These are phyloP conservation scores for Drosophila kohkoa DNA, from an alignment of 1,140 invertebrate genomes.

Conservation along the genomic window DNA sequence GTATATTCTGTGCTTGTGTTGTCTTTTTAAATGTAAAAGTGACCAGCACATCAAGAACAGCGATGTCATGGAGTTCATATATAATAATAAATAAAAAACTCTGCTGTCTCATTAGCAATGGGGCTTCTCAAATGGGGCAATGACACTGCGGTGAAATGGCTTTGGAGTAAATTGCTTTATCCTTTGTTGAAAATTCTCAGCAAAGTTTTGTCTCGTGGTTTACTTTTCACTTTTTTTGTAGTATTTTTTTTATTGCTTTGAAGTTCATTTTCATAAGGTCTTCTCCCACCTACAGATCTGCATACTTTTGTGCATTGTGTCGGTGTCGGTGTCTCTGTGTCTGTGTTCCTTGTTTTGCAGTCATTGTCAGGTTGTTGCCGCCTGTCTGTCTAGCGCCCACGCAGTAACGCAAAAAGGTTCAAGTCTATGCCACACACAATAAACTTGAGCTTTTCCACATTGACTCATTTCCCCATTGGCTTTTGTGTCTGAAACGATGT, in stretches of 20 bases:
- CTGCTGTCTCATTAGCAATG: conserved; percentile 9
- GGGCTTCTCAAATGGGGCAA: conserved; percentile 18
- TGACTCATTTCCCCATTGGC: conserved; percentile 61
- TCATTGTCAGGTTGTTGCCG: conserved; percentile 77
- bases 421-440: conserved; percentile 37
- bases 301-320: conserved; percentile 1
- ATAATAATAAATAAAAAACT: conserved; percentile 25
- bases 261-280: conserved; percentile 52
- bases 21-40: conserved; percentile 28
- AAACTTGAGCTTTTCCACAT: conserved; percentile 49
- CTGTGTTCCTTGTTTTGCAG: conserved; percentile 24
- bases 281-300: background rate
- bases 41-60: conserved; percentile 23
- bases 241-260: conserved; percentile 49
- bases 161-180: background rate
- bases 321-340: too few relatives aligned
- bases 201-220: conserved; percentile 55
- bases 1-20: conserved; percentile 22
- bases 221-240: conserved; percentile 51
- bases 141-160: background rate
- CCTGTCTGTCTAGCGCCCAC: conserved; percentile 59
- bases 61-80: conserved; percentile 6
- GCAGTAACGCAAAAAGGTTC: conserved; percentile 46
- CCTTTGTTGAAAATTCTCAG: conserved; percentile 26
- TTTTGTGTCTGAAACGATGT: conserved; percentile 47